Conservation (phyloP, 2,797 vertebrate genomes). For the Thalassophryne amazonica region DNA sequence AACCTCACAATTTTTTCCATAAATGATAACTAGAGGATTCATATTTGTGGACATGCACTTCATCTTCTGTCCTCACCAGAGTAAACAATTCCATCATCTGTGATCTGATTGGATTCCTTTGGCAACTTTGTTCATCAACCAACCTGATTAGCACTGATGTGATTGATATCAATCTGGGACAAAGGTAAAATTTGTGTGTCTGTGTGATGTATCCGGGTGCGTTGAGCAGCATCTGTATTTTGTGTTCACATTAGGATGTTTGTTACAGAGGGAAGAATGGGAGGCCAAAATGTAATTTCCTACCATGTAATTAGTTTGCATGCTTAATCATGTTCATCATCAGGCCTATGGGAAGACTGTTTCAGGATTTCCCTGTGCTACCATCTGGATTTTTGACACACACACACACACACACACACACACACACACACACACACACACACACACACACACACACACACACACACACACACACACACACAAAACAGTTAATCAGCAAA, state of each 20-base stretch:
- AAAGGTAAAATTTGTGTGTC: constrained; percentile 20
- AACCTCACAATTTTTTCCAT: constrained; percentile 1
- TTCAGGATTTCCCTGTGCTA: constrained; percentile 76
- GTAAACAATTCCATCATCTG: constrained; percentile 53
- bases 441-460: not conserved
- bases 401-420: not conserved
- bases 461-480: not conserved
- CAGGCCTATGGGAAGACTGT: constrained; percentile 87
- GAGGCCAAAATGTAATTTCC: constrained; percentile 88
- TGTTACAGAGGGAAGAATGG: constrained; percentile 72
- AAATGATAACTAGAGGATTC: constrained; percentile 28
- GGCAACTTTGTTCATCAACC: constrained; percentile 59
- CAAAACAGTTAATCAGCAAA: no score
- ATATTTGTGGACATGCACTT: constrained; percentile 26
- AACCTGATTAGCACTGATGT: constrained; percentile 50
- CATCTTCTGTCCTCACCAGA: constrained; percentile 26
- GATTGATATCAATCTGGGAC: constrained; percentile 46
- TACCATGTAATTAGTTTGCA: constrained; percentile 91
- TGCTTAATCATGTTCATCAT: constrained; percentile 94
- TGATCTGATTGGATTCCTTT: constrained; percentile 55
- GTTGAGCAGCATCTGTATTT: no score
- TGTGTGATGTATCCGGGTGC: not conserved
- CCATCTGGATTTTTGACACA: constrained; percentile 83
- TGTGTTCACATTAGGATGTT: constrained; percentile 22
- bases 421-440: not conserved